Base-by-base conservation (phyloP, 2,113 vertebrate species). In the Thomomys bottae region DNA sequence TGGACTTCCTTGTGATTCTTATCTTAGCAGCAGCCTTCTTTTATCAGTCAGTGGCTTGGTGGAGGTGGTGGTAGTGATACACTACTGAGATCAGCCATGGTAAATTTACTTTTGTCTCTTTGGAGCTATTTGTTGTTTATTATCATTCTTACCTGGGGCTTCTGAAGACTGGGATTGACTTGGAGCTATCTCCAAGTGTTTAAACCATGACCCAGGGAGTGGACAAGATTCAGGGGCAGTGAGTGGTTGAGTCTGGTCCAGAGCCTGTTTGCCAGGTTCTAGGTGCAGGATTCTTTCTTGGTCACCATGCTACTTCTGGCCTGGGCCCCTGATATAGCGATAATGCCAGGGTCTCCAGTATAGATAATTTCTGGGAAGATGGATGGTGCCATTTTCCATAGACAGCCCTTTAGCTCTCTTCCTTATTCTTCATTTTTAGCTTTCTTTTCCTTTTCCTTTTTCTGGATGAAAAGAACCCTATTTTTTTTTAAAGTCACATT, bases 121-220 rank as follows among this genome's bases (percentile, higher is more conserved):
- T 40, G n/a, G 42, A 79, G 57, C 54, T 73, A n/a, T n/a, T n/a
- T n/a, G 40, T 76, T 78, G 28, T 94, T 88, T 83, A 12, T 18
- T 94, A 26, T 81, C 17, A 40, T 75, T 92, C 70, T 94, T 83
- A 20, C 21, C 76, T 36, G 59, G 26, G 66, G 68, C 59, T 82
- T 63, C 59, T 72, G 45, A 80, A 42, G 28, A 45, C 42, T 86
- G 66, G 38, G 57, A 84, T 54, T 54, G 49, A 88, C 70, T 40
- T 89, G 40, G 45, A 66, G 76, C 84, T 84, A 42, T 9, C 20
- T 82, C 61, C 59, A 87, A 34, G 20, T 84, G 61, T 2, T 59
- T 87, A 96, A 87, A 17, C 12, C 30, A 73, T 68, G 28, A 70
- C 40, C 5, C 15, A 59, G 76, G 26, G 32, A 76, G 11, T 3